Evolutionary conservation across 2,888 invertebrate genomes (phyloP), one percentile per base, ranked within the genome.

Genomic region (Ornithoptera priamus): DNA sequence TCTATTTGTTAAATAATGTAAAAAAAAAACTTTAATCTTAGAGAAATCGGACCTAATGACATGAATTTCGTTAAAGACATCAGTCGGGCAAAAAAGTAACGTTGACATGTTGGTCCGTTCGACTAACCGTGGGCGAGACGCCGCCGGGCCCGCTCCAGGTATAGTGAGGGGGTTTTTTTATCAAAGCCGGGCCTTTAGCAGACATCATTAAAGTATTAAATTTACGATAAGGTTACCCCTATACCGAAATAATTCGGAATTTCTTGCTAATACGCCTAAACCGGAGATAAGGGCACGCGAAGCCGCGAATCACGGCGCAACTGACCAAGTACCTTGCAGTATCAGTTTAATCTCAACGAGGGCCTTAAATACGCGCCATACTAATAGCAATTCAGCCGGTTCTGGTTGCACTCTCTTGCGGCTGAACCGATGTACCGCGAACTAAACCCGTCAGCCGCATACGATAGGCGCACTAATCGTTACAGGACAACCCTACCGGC

Each of bases 1-100:
- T 91, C 92, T 92, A 92, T 92, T 92, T 92, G 92, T 92, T 91
- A 88, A 89, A 89, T 90, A 88, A 88, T 86, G 85, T 88, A 56
- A 53, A n/a, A 56, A 56, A 88, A 90, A 90, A 89, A 90, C 88
- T 83, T 87, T 91, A 91, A 92, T 91, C 90, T 90, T 85, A 86
- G 88, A 89, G 90, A 89, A 91, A 92, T 90, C 90, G 87, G 87
- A 87, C 86, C 89, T 85, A 90, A 85, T 91, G 92, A 92, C 91
- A 92, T 86, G 89, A 87, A 90, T 90, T 91, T 90, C 87, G 89
- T 90, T 90, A 89, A 90, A 90, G 90, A 90, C 88, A 86, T 89
- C 89, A 87, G 85, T 79, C 80, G 76, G 79, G 87, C 90, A 91
- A 92, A 92, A 58, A 92, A 90, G 89, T 85, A 84, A 85, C 84